Base-by-base conservation (phyloP, 2,797 vertebrate species). In the Gila robusta region DNA sequence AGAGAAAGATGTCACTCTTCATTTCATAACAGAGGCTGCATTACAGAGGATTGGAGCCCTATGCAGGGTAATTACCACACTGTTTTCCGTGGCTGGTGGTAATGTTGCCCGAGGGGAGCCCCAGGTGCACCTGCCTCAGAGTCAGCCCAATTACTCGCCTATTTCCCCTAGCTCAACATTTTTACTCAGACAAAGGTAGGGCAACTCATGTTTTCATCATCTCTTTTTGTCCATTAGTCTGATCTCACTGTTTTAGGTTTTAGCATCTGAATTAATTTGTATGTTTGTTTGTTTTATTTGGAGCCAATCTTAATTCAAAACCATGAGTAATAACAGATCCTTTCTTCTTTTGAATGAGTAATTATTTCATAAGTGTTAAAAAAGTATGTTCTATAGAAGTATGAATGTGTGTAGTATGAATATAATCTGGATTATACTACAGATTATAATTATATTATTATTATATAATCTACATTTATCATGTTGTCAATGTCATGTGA, bases 91-190 rank as follows among this genome's bases (percentile, higher is more conserved):
- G 83, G 90, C 86, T 87, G 85, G 86, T 86, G 79, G 83, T 88
- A 89, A 90, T 79, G 82, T 90, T 87, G 87, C 92, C 91, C 84
- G 66, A 86, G 91, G 91, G 88, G 82, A 91, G 90, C 91, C 83
- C 82, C 79, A 88, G 91, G 90, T 92, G 76, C 84, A 81, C 56
- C 39, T 82, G 81, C 87, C 86, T 90, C 85, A 88, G 73, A 89
- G 86, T 89, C 83, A 37, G 79, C 84, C 91, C 92, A 95, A 94
- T 94, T 94, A 94, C 83, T 89, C 11, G 44, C 59, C 39, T 67
- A 62, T 91, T 91, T 93, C 86, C 90, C 89, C 86, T 39, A 78
- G 79, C 90, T 91, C 90, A 93, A 92, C 92, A 92, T 89, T 92
- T 93, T 91, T 79, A 87, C 86, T 66, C 66, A 52, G 72, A 82